These are phyloP conservation scores for Buceros bicornis DNA, from an alignment of 2,797 vertebrate species.

Conservation along the genomic window DNA sequence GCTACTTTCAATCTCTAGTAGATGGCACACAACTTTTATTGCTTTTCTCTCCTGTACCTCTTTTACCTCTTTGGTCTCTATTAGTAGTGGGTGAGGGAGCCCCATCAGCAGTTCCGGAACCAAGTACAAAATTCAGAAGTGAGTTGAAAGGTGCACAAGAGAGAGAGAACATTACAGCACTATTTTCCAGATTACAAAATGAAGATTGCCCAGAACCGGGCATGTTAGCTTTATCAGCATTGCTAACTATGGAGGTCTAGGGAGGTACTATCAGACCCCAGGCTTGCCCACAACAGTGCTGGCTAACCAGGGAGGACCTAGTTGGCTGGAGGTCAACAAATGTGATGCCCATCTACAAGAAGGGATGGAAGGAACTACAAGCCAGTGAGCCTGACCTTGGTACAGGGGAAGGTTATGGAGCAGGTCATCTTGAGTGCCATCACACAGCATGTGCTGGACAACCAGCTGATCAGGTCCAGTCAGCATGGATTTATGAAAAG, in stretches of 20 bases:
- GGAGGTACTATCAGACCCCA: neutral
- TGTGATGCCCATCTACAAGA: no score
- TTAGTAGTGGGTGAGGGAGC: neutral
- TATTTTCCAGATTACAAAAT: neutral
- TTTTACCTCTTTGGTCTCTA: neutral
- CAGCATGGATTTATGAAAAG: no score
- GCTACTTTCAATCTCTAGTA: neutral
- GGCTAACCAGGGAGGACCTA: no score
- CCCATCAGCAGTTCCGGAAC: neutral
- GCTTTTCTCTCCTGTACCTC: neutral
- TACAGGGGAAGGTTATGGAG: no score
- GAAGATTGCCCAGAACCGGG: neutral
- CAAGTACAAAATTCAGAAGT: neutral
- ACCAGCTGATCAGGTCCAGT: no score
- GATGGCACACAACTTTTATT: accelerated
- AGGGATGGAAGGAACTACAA: no score
- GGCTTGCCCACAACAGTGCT: no score
- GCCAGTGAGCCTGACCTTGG: no score
- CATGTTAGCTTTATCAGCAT: accelerated
- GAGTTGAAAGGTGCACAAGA: neutral
- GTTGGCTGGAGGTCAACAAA: no score
- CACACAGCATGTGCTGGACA: no score
- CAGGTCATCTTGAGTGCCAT: no score
- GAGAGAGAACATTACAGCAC: neutral
- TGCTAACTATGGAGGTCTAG: neutral